These are phyloP conservation scores for Aricia agestis DNA, from an alignment of 1,140 invertebrate species.

Conservation along the genomic window DNA sequence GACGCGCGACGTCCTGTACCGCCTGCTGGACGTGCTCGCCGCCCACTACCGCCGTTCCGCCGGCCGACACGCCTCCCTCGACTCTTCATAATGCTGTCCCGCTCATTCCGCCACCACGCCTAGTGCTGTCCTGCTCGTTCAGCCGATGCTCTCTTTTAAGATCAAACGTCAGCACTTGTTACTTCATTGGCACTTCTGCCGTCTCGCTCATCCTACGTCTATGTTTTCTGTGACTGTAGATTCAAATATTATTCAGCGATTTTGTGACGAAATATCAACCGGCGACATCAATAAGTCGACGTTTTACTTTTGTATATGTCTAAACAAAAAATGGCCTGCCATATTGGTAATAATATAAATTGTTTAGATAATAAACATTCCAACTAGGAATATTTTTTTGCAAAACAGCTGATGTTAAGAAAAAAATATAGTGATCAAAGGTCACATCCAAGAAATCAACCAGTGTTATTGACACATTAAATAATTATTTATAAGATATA, in stretches of 20 bases:
- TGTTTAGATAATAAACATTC: no score
- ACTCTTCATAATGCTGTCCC: slow-evolving; percentile 28
- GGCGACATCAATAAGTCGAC: no score
- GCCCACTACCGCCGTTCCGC: slow-evolving; percentile 59
- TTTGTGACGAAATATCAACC: no score
- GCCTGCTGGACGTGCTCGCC: slow-evolving; percentile 48
- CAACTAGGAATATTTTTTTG: no score
- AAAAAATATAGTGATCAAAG: no score
- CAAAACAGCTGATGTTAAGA: no score
- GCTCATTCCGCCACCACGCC: slow-evolving; percentile 22
- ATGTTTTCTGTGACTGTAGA: neutral
- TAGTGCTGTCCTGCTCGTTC: slow-evolving; percentile 12
- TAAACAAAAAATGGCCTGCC: no score
- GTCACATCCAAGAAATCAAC: neutral
- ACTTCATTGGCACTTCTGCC: neutral
- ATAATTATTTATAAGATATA: neutral
- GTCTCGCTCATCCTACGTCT: neutral
- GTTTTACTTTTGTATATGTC: no score
- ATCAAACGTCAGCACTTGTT: neutral
- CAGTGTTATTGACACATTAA: neutral
- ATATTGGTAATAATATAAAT: no score
- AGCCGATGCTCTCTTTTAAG: neutral
- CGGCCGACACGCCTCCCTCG: slow-evolving; percentile 48
- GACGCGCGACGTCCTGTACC: slow-evolving; percentile 56
- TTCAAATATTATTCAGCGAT: neutral